Base-by-base conservation (phyloP, 2,797 vertebrate species). In the Fistularia tabacaria region DNA sequence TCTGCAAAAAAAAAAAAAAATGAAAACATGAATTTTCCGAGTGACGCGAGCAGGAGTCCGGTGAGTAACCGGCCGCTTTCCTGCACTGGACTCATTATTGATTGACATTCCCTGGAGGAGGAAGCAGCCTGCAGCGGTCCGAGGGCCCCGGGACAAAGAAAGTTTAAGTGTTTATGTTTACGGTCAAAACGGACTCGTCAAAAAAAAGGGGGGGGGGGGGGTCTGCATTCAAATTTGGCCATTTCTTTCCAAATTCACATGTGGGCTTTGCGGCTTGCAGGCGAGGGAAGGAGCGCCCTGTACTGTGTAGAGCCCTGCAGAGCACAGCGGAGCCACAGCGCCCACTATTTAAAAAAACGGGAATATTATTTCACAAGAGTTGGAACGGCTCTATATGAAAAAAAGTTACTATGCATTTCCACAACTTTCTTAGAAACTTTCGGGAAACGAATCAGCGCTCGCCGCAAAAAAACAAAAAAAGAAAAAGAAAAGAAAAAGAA, bases 291-390 rank as follows among this genome's bases (percentile, higher is more conserved):
- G 13, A 46, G 45, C 77, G 58, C 13, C 3, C 49, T 9, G 71
- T 59, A 68, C 69, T 65, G 11, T 42, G 42, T 53, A 41, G 47
- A 39, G 13, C 63, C 55, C 49, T 52, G 67, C 65, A 51, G 57
- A 57, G 90, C 91, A 89, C 88, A 88, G 90, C 89, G 79, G 93
- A 88, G 81, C 93, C 93, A 93, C 90, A 97, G 95, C 95, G 95
- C 95, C 95, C 95, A 98, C 95, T 95, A 95, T 93, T 95, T 88
- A 90, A 91, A 82, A 81, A 92, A 85, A 84, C 83, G 88, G 94
- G 94, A 94, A 95, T 90, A 92, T 89, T 84, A 92, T 92, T 94
- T 92, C 93, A 90, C 92, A 89, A 93, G 91, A 91, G 91, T 89
- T 91, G 87, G 88, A 93, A 88, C 80, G 81, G 80, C 90, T 91